Conservation (phyloP, 2,113 vertebrate species). For the Reinhardtius hippoglossoides region DNA sequence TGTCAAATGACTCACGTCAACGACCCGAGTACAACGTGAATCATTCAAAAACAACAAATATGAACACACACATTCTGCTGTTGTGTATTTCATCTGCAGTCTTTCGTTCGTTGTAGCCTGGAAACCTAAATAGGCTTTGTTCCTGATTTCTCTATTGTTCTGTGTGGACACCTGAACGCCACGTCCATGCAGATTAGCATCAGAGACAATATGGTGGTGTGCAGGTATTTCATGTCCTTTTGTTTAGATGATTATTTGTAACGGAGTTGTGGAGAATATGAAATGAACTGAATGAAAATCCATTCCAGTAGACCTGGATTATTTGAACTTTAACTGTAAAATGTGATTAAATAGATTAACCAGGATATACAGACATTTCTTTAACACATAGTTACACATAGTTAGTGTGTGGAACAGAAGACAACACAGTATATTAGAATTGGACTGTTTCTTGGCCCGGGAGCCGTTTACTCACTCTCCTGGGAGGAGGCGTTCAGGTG, state of each 20-base stretch:
- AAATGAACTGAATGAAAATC: too few relatives aligned
- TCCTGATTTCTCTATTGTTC: background rate
- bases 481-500: conserved; percentile 85
- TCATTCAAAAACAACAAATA: background rate
- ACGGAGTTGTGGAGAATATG: too few relatives aligned
- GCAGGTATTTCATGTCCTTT: too few relatives aligned
- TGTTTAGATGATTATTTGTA: too few relatives aligned
- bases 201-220: too few relatives aligned
- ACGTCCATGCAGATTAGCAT: background rate
- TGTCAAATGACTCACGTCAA: conserved; percentile 1
- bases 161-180: background rate
- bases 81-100: background rate
- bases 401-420: too few relatives aligned
- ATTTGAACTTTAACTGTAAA: too few relatives aligned
- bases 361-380: background rate
- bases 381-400: background rate
- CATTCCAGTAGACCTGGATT: too few relatives aligned
- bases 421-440: too few relatives aligned
- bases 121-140: too few relatives aligned
- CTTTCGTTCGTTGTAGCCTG: background rate
- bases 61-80: too few relatives aligned
- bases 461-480: conserved; percentile 84
- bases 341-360: background rate
- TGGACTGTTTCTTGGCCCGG: too few relatives aligned
- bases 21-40: background rate